phyloP scores from a whole-genome alignment of 2,888 invertebrate species.

The Crematogaster levior region DNA sequence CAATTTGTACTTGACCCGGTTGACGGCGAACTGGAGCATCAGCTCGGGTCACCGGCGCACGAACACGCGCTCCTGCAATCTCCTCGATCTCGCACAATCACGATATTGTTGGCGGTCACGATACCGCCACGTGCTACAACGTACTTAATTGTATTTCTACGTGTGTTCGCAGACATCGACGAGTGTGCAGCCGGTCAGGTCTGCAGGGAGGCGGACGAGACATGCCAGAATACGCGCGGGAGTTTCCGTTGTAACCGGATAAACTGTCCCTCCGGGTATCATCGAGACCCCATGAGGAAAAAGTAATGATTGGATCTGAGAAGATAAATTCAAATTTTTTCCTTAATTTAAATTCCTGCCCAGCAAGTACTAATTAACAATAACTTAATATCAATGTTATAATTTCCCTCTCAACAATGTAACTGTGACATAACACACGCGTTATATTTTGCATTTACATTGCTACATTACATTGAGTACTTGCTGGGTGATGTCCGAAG shows the following conservation, averaged over 20 bases:
- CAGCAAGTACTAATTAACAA: too few species aligned
- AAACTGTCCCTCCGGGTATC: conserved; percentile 94
- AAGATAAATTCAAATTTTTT: background rate
- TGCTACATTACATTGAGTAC: too few species aligned
- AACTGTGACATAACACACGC: too few species aligned
- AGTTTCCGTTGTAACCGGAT: conserved; percentile 95
- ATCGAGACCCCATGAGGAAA: conserved; percentile 91
- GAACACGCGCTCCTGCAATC: conserved; percentile 36
- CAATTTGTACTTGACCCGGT: conserved; percentile 71
- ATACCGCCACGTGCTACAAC: conserved; percentile 9
- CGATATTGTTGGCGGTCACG: conserved; percentile 11
- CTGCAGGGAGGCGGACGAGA: conserved; percentile 89
- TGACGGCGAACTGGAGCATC: conserved; percentile 55
- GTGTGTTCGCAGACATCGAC: conserved; percentile 88
- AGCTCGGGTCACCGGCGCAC: conserved; percentile 19
- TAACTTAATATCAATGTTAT: too few species aligned
- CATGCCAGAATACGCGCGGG: conserved; percentile 97
- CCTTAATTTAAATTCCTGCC: background rate
- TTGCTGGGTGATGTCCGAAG: too few species aligned
- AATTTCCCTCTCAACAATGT: too few species aligned
- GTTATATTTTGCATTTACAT: too few species aligned
- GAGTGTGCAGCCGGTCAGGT: conserved; percentile 89
- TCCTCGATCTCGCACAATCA: conserved; percentile 46
- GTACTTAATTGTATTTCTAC: conserved; percentile 17
- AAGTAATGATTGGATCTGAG: conserved; percentile 89